Evolutionary conservation across 2,797 vertebrate species (phyloP), one percentile per base, ranked within the genome.

Genomic region (Taenioides sp.): DNA sequence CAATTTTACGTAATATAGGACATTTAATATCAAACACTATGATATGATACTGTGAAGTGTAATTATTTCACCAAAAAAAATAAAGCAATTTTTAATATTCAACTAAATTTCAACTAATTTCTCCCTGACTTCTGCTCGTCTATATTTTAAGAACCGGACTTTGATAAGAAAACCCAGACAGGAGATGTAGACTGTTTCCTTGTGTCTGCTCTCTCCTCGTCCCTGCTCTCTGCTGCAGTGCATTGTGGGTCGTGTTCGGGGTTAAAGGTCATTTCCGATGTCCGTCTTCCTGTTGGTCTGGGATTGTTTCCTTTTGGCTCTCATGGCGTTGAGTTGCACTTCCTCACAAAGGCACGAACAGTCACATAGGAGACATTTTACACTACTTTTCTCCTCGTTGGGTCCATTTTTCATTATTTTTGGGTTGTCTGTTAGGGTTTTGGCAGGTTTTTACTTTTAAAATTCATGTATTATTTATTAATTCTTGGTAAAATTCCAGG

Each of bases 261-360:
- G 80, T 77, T 87, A 88, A 90, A 89, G 89, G 86, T 71, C 16
- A 81, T 89, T 91, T 89, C 86, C 84, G 75, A 86, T 84, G 79
- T 88, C 50, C 71, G 83, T 84, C 85, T 92, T 91, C 88, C 90
- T 86, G 70, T 82, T 85, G 86, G 88, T 90, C 94, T 91, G 91
- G 88, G 92, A 93, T 47, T 47, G 43, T 47, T 47, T 47, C 43
- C 43, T 47, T 17, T 47, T 47, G 43, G 43, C 43, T 5, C 43
- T 17, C 14, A 0, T 5, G 43, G 16, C 3, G 43, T 47, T 47
- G 43, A 47, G 14, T 17, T 47, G 14, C 12, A 47, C 43, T 47
- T 47, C 43, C 93, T 94, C 92, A 9, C 20, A 2, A 6, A 52
- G 7, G 18, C 52, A 11, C 9, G 10, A 11, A 55, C 22, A 2